Conservation (phyloP, 2,888 invertebrate species). For the Sphaeridia pumilis region DNA sequence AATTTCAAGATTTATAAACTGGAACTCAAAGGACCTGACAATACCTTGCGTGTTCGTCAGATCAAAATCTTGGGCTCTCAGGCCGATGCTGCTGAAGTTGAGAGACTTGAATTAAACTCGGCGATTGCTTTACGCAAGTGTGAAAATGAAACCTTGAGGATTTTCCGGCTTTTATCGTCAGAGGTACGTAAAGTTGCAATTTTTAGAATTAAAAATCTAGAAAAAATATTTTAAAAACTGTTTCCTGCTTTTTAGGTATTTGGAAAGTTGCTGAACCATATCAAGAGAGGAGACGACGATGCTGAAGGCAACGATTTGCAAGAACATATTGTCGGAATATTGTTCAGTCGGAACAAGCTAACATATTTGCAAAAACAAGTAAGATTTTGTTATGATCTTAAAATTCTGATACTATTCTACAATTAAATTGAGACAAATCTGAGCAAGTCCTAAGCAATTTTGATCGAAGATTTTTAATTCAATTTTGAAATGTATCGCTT, state of each 20-base stretch:
- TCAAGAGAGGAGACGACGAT: slow-evolving; percentile 38
- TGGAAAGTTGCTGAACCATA: slow-evolving; percentile 55
- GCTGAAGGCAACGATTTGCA: slow-evolving; percentile 59
- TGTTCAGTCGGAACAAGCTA: slow-evolving; percentile 85
- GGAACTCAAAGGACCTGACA: slow-evolving; percentile 83
- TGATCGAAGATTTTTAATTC: neutral
- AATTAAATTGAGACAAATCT: neutral
- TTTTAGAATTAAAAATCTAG: slow-evolving; percentile 11
- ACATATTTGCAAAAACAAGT: slow-evolving; percentile 88
- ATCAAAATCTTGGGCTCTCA: slow-evolving; percentile 52
- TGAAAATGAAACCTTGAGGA: slow-evolving; percentile 80
- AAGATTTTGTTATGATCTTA: neutral
- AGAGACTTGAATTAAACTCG: slow-evolving; percentile 37
- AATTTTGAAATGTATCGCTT: slow-evolving; percentile 12
- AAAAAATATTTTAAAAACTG: neutral
- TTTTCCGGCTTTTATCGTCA: slow-evolving; percentile 80
- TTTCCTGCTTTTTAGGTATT: slow-evolving; percentile 54
- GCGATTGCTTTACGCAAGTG: slow-evolving; percentile 74
- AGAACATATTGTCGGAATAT: slow-evolving; percentile 91
- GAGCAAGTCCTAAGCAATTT: too few relatives aligned
- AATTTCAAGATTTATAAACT: slow-evolving; percentile 52
- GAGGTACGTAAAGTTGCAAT: slow-evolving; percentile 51
- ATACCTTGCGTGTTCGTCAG: slow-evolving; percentile 78
- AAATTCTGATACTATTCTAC: neutral
- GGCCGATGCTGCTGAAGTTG: slow-evolving; percentile 46